Base-by-base conservation (phyloP, 2,113 vertebrate genomes). In the Clarias batrachus region DNA sequence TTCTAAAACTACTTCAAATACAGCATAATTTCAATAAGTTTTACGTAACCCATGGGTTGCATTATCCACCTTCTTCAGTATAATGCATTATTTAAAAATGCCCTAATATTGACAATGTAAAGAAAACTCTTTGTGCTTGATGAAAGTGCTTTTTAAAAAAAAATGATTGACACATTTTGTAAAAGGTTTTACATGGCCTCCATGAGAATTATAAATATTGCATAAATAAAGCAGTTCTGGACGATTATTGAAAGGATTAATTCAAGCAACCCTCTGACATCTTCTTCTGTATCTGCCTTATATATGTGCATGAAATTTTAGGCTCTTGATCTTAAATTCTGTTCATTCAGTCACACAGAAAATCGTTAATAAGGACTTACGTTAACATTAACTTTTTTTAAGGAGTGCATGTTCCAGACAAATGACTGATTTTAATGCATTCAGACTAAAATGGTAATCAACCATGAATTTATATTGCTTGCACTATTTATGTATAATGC, bases 151-250 rank as follows among this genome's bases (percentile, higher is more conserved):
- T 27, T 57, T 57, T 59, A 16, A 0, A 57, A 79, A 57, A 79
- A 57, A 79, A 77, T 77, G n/a, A 56, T 23, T 30, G 48, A 56
- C 76, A 80, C 56, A 48, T 59, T 80, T 59, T n/a, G 14, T 77
- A 13, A 74, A 74, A 21, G 71, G 21, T 4, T 73, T 73, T 8
- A 73, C 41, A 21, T 17, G 33, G 70, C 54, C 13, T 27, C 27
- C 27, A 21, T 80, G 59, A 33, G 56, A 60, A 33, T 80, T 60
- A 78, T 77, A 19, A 37, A 56, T 80, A 13, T 23, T 80, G 77
- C 21, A 60, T 60, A 80, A 60, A 80, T 80, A 80, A 60, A 80
- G 56, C 56, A 10, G 77, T 33, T 9, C n/a, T 30, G 16, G 27
- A 33, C 27, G 33, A 30, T 59, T 10, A 11, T 59, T 27, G 25